Percentiles rank a stretch among this genome's conserved stretches.
These are phyloP conservation scores for Drosophila meridiana DNA, from an alignment of 2,888 invertebrate genomes.

Conservation along the genomic window DNA sequence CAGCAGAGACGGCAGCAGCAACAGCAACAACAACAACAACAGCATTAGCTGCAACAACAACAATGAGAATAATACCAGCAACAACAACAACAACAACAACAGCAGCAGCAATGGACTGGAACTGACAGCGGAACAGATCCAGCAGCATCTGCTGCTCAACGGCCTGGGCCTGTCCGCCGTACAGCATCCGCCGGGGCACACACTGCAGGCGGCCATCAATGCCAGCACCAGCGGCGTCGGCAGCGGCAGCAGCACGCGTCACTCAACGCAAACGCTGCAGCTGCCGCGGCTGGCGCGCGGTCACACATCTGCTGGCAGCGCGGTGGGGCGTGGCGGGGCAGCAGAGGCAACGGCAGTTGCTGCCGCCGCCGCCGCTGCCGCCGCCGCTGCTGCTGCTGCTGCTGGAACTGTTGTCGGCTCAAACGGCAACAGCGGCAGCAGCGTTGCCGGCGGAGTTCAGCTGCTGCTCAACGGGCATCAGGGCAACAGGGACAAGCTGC, in stretches of 20 bases:
- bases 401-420: constrained; percentile 10
- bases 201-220: constrained; percentile 52
- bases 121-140: constrained; percentile 73
- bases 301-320: constrained; percentile 1
- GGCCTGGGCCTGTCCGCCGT: constrained; percentile 80
- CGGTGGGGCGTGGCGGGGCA: background rate
- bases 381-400: constrained; percentile 18
- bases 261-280: constrained; percentile 53
- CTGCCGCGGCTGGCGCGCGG: constrained; percentile 68
- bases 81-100: constrained; percentile 37
- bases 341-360: constrained; percentile 15
- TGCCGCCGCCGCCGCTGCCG: constrained; percentile 19
- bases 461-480: constrained; percentile 62
- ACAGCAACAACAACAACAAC: constrained; percentile 29
- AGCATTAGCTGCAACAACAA: constrained; percentile 23
- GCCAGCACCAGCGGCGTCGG: constrained; percentile 47
- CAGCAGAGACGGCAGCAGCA: constrained; percentile 28
- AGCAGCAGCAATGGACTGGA: constrained; percentile 34
- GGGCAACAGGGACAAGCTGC: constrained; percentile 41
- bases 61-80: constrained; percentile 26
- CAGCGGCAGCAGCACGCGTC: constrained; percentile 30
- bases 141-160: constrained; percentile 76
- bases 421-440: constrained; percentile 20
- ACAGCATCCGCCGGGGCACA: constrained; percentile 60
- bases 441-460: constrained; percentile 31